Evolutionary conservation across 2,797 vertebrate genomes (phyloP).

Genomic region (Pseudotriccus pelzelni): DNA sequence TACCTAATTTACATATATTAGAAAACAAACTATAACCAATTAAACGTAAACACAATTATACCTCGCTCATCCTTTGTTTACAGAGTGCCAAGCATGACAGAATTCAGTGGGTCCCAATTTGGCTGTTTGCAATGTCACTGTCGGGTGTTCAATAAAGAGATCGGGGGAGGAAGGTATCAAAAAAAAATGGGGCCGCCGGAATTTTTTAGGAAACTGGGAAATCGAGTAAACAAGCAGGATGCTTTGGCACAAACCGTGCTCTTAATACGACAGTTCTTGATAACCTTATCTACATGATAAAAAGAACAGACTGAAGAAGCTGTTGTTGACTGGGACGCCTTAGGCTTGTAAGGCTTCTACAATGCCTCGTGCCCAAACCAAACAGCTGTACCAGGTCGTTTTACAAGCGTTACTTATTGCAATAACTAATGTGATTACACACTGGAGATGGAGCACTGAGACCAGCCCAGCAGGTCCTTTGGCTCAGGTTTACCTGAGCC

Average conservation of each 20-base stretch:
- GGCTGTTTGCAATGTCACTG: neutral
- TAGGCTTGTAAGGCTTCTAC: neutral
- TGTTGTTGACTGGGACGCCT: neutral
- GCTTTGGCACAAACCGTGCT: neutral
- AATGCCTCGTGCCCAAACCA: neutral
- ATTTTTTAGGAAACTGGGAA: neutral
- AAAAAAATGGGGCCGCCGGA: neutral
- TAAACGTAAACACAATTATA: conserved; percentile 62
- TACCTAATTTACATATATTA: conserved; percentile 61
- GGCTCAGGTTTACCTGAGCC: neutral
- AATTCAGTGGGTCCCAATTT: neutral
- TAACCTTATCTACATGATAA: neutral
- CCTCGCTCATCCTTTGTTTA: conserved; percentile 47
- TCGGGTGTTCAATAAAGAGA: neutral
- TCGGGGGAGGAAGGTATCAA: neutral
- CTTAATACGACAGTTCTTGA: neutral
- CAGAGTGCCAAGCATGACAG: conserved; percentile 29
- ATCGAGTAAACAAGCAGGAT: neutral
- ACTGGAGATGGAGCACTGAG: neutral
- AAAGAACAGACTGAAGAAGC: neutral
- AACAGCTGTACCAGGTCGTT: neutral
- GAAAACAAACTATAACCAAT: conserved; percentile 66
- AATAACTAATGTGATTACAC: neutral
- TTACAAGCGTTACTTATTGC: neutral
- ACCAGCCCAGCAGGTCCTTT: neutral